These are phyloP conservation scores for Apodemia duryi DNA, from an alignment of 2,888 invertebrate species.

Conservation along the genomic window DNA sequence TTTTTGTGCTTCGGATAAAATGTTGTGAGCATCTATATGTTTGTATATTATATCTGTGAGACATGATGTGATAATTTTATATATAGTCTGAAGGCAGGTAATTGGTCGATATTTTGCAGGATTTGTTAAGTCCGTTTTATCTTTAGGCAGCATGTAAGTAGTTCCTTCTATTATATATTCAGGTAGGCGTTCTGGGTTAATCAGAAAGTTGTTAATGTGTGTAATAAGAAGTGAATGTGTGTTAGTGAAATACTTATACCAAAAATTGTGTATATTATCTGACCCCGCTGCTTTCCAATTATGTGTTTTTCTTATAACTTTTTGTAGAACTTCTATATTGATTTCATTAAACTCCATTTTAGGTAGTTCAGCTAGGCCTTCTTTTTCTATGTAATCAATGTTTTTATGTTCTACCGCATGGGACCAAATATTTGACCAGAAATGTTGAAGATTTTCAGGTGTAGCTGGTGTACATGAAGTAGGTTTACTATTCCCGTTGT, in stretches of 20 bases:
- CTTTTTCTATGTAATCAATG: neutral
- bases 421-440: neutral
- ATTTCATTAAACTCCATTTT: constrained; percentile 6
- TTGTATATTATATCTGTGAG: neutral
- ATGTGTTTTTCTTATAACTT: neutral
- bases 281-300: constrained; percentile 7
- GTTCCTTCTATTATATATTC: neutral
- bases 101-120: constrained; percentile 21
- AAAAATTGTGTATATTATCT: constrained; percentile 12
- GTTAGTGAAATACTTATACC: neutral
- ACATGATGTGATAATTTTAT: constrained; percentile 21
- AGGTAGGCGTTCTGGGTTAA: neutral
- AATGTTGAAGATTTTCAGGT: neutral
- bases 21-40: neutral
- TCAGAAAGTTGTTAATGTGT: neutral
- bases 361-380: neutral
- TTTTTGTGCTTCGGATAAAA: neutral
- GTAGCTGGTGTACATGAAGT: too few species aligned
- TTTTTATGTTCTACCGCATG: neutral
- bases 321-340: neutral
- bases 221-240: neutral
- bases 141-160: constrained; percentile 6
- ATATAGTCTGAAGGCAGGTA: constrained; percentile 18
- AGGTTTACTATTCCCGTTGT: too few species aligned
- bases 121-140: neutral